Evolutionary conservation across 2,113 vertebrate genomes (phyloP).

Genomic region (Lycocorax pyrrhopterus): DNA sequence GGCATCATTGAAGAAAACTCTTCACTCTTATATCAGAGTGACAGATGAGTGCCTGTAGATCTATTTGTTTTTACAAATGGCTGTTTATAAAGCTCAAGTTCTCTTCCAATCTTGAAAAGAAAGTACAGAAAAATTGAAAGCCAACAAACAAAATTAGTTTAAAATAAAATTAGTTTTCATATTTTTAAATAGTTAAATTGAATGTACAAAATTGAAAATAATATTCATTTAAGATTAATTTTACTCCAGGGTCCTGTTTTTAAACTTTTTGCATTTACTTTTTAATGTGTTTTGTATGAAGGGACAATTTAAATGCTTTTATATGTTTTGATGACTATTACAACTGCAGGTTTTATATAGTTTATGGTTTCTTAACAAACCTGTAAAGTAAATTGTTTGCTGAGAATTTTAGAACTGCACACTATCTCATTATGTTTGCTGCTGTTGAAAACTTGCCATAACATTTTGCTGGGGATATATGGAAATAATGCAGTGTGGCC

Average conservation of each 20-base stretch:
- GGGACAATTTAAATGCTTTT: background rate
- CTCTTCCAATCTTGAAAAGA: background rate
- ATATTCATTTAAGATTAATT: background rate
- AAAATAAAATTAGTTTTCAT: background rate
- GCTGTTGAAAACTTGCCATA: background rate
- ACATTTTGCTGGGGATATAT: background rate
- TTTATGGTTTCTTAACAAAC: background rate
- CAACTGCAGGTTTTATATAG: background rate
- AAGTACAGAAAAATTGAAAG: background rate
- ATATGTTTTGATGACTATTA: background rate
- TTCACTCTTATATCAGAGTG: background rate
- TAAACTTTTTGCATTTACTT: background rate
- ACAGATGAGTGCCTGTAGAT: background rate
- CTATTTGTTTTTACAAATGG: background rate
- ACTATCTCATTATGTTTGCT: background rate
- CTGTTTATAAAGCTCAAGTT: background rate
- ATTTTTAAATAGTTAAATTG: background rate
- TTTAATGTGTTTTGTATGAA: background rate
- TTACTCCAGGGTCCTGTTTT: background rate
- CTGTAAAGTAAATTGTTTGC: background rate
- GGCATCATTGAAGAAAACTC: background rate
- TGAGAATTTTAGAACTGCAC: background rate
- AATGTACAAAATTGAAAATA: background rate
- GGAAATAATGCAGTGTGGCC: background rate
- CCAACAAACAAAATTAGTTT: background rate